Base-by-base conservation (phyloP, 2,113 vertebrate species). In the Australoheros scitulus region DNA sequence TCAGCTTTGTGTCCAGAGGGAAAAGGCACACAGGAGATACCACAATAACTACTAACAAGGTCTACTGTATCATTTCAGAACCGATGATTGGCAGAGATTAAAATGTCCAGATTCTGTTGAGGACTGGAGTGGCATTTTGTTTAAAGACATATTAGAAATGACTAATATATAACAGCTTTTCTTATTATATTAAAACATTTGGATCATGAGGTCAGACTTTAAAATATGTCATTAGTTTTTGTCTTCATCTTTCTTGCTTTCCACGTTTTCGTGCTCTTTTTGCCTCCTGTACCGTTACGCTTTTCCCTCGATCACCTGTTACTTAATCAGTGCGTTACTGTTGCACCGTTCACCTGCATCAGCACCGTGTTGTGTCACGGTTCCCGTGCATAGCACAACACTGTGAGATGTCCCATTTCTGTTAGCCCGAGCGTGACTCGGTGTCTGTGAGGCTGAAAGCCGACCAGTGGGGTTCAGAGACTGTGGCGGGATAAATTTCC, bases 361-460 rank as follows among this genome's bases (percentile, higher is more conserved):
- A 57, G 78, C 47, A 50, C 85, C 80, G 38, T 68, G 64, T 59
- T 56, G 84, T 32, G 41, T 82, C 64, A 38, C 11, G 41, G 68
- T 76, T 81, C 56, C 77, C 80, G 76, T 76, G 64, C 72, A n/a
- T 64, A 55, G 77, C 63, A 24, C 1, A 15, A 11, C 41, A 79
- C 65, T 74, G 79, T 61, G 86, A 87, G 61, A 81, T 77, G 84
- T 77, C 83, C 89, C 76, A 76, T 76, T 91, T 92, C 76, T 83
- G 75, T 77, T 78, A 26, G 34, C 83, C 52, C 7, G 1, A 65
- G n/a, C 72, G 6, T 56, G 57, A 59, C 80, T 24, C 43, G 20
- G 61, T 32, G 64, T 80, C 72, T 70, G 50, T n/a, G 11, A 72
- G 34, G 68, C 74, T 60, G 72, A 79, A 84, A 82, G 83, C 72